Evolutionary conservation across 2,113 vertebrate species (phyloP), one percentile per base, ranked within the genome.

Genomic region (Ptyas mucosa): DNA sequence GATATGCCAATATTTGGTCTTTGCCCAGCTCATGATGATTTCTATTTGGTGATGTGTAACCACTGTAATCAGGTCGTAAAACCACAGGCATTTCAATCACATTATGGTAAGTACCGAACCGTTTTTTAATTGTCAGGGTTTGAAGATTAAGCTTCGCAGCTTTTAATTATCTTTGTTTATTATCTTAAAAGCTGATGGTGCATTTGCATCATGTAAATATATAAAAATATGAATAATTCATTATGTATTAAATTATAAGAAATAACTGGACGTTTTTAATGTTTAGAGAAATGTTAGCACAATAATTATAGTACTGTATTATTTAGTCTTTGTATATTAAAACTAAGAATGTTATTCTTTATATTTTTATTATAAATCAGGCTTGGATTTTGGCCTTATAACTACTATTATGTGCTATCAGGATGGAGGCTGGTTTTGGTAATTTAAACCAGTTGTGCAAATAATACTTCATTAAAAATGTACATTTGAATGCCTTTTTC

Each of bases 1-100:
- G 98, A 99, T 97, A 99, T 99, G 99, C 98, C 99, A 97, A 99
- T 99, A 98, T 99, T 99, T 98, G 99, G 99, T 98, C 99, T 99
- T 97, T 99, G 98, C 98, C 99, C 99, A 89, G 98, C 99, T 96
- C 99, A 99, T 95, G 99, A 99, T 96, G 99, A 99, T 97, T 99
- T 99, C 98, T 99, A 99, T 98, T 98, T 99, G 98, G 99, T 99
- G 97, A 99, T 99, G 98, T 99, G 99, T 98, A 99, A 98, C 97
- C 98, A 99, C 97, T 99, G 99, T 98, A 98, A 98, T 98, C 99
- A 99, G 98, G 99, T 99, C 97, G 98, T 99, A 97, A 99, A 99
- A 98, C 99, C 99, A 94, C 99, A 99, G 98, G 99, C 99, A 98
- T 99, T 99, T 98, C 99, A 99, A 98, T 99, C 99, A 98, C 99